phyloP scores from a whole-genome alignment of 2,797 vertebrate genomes.

The Hemibagrus guttatus region DNA sequence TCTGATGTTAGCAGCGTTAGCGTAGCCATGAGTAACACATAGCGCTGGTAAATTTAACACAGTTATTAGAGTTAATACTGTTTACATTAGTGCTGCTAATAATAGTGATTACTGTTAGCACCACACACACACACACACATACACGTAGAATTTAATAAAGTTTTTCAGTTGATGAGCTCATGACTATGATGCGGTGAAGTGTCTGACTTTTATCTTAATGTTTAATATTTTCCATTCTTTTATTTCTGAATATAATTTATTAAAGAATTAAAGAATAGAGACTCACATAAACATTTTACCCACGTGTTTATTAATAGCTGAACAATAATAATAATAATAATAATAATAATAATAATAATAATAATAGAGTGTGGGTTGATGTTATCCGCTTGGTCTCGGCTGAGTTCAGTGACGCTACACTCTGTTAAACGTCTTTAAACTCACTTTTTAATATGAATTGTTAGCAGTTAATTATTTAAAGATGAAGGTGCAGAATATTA shows the following conservation, averaged over 20 bases:
- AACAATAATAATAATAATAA: slow-evolving; percentile 19
- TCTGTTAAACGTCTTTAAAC: neutral
- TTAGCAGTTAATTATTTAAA: neutral
- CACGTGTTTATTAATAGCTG: neutral
- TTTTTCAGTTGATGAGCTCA: neutral
- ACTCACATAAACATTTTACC: neutral
- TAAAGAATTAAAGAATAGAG: slow-evolving; percentile 8
- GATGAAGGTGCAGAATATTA: neutral
- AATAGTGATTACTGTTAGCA: neutral
- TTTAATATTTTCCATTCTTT: slow-evolving; percentile 1
- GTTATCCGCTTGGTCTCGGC: no score
- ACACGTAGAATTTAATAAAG: neutral
- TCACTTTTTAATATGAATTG: neutral
- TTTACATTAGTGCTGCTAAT: slow-evolving; percentile 35
- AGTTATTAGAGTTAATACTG: slow-evolving; percentile 26
- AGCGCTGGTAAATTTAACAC: neutral
- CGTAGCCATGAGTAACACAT: neutral
- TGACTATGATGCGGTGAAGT: neutral
- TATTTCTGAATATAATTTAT: slow-evolving; percentile 14
- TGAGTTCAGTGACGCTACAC: neutral
- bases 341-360: neutral
- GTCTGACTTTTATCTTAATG: neutral
- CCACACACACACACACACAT: neutral
- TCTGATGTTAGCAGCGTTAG: neutral
- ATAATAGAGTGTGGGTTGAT: no score